Base-by-base conservation (phyloP, 2,888 invertebrate genomes). In the Luperina nickerlii region DNA sequence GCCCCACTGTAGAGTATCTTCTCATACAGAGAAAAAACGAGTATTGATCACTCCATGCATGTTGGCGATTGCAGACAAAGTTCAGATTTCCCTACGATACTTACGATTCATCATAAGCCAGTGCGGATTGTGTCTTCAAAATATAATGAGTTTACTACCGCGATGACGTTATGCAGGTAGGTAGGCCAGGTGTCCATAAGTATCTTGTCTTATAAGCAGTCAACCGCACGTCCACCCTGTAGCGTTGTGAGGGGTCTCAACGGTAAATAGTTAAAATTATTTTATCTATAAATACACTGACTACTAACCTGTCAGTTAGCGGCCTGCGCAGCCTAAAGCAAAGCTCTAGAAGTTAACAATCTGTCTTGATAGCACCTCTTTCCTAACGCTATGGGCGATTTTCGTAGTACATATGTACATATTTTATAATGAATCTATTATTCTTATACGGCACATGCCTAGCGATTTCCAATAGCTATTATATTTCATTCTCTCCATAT, bases 401-500 rank as follows among this genome's bases (percentile, higher is more conserved):
- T 13, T 13, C 4, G 11, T 45, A 45, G 48, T 48, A 48, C 48
- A 48, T 48, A 48, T 13, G 48, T 48, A 48, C 48, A 48, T 48
- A 48, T 13, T 48, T 57, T 57, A 57, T 57, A 11, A 57, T 57
- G 24, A 57, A 57, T 24, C 9, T 42, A 66, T 66, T 42, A 15
- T 20, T 32, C 20, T 13, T 18, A 32, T 24, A 38, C 2, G 7
- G 7, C 38, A 18, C 11, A 7, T 27, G 6, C 15, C 18, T 15
- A 68, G 11, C 24, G n/a, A 24, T 68, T 60, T 62, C 60, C 27
- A 65, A 72, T 38, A 51, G 20, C 76, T 54, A 45, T 76, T 74
- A 66, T 51, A 70, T 80, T 57, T 84, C 42, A 68, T 24, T 84
- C 15, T 20, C 15, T 62, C 76, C 81, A n/a, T 66, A 66, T 66